These are phyloP conservation scores for Pangasius larnaudii DNA, from an alignment of 2,797 vertebrate genomes.

Conservation along the genomic window DNA sequence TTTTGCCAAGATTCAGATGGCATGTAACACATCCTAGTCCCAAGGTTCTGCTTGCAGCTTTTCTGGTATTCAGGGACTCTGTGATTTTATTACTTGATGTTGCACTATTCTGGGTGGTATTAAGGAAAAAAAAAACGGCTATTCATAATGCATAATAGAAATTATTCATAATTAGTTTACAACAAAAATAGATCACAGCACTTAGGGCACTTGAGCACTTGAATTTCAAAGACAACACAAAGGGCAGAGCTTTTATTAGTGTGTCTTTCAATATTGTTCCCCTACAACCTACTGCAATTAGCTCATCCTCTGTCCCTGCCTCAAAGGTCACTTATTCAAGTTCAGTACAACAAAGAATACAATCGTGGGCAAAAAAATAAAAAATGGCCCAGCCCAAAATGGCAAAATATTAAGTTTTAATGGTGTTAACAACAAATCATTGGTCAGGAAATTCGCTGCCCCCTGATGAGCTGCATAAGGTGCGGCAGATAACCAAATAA, in stretches of 20 bases:
- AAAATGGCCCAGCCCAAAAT: no score
- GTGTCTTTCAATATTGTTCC: constrained; percentile 30
- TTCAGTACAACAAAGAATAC: constrained; percentile 1
- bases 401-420: no score
- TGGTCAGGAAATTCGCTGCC: no score
- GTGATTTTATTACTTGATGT: constrained; percentile 46
- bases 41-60: constrained; percentile 31
- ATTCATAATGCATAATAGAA: constrained; percentile 11
- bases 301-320: constrained; percentile 4
- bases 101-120: constrained; percentile 16
- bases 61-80: constrained; percentile 33
- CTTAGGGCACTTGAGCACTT: constrained; percentile 10
- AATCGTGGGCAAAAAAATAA: no score
- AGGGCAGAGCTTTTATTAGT: constrained; percentile 50
- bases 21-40: constrained; percentile 14
- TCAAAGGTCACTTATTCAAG: constrained; percentile 32
- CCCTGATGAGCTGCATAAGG: no score
- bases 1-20: constrained; percentile 43
- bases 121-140: constrained; percentile 30
- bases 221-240: constrained; percentile 39
- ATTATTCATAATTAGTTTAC: constrained; percentile 53
- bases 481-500: no score
- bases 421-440: no score
- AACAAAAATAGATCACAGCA: constrained; percentile 38
- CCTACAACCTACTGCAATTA: constrained; percentile 45